phyloP scores from a whole-genome alignment of 2,113 vertebrate species.

The Azemiops feae region DNA sequence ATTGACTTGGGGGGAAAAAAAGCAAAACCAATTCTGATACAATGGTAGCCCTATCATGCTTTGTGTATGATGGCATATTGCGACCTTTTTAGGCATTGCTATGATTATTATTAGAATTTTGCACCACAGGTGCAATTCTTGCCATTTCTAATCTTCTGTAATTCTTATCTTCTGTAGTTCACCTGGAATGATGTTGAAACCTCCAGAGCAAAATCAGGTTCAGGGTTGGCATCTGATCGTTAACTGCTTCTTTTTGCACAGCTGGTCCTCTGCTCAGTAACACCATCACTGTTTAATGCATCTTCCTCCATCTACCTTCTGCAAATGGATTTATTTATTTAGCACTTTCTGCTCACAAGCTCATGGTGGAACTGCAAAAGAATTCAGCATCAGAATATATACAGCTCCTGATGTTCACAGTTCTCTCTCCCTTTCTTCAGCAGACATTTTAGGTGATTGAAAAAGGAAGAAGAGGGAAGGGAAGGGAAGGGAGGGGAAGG shows the following conservation, averaged over 20 bases:
- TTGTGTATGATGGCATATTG: background rate
- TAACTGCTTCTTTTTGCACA: background rate
- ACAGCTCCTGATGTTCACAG: constrained; percentile 61
- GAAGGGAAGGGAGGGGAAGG: too few species aligned
- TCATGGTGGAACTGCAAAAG: constrained; percentile 45
- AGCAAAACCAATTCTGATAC: background rate
- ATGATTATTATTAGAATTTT: background rate
- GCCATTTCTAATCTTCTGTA: background rate
- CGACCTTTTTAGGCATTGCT: constrained; percentile 11
- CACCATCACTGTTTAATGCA: background rate
- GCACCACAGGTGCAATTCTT: background rate
- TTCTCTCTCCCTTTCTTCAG: constrained; percentile 48
- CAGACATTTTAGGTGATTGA: constrained; percentile 59
- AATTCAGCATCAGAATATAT: constrained; percentile 32
- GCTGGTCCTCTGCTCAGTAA: constrained; percentile 41
- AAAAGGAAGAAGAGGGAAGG: constrained; percentile 17
- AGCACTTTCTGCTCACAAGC: constrained; percentile 34
- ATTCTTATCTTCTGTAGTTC: constrained; percentile 16
- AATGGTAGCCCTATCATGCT: background rate
- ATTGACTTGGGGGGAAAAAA: background rate
- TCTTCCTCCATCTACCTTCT: constrained; percentile 38
- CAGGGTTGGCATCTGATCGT: background rate
- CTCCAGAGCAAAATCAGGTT: background rate
- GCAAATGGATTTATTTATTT: constrained; percentile 66
- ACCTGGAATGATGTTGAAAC: background rate